phyloP scores from a whole-genome alignment of 2,888 invertebrate genomes.

The Criorhina ranunculi region DNA sequence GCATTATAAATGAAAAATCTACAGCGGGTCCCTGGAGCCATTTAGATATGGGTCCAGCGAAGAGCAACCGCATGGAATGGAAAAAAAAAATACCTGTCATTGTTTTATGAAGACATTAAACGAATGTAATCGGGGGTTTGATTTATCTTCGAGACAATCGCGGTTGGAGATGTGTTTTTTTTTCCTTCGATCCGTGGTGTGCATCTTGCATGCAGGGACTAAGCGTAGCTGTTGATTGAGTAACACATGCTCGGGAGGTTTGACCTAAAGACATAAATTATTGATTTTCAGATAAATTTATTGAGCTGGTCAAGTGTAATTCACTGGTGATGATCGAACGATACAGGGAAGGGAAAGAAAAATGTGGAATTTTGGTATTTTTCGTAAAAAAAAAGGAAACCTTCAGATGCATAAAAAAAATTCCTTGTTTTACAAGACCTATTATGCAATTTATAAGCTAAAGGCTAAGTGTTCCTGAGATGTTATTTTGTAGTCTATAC shows the following conservation, averaged over 20 bases:
- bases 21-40: slow-evolving; percentile 51
- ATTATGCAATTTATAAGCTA: no score
- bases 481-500: no score
- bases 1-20: slow-evolving; percentile 70
- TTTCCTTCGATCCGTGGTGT: slow-evolving; percentile 23
- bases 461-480: no score
- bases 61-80: slow-evolving; percentile 39
- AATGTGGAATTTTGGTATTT: slow-evolving; percentile 36
- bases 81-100: slow-evolving; percentile 72
- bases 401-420: no score
- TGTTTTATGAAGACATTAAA: slow-evolving; percentile 77
- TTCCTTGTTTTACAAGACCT: no score
- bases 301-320: slow-evolving; percentile 71
- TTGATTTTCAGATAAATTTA: slow-evolving; percentile 72
- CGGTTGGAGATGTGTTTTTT: slow-evolving; percentile 69
- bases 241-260: slow-evolving; percentile 75
- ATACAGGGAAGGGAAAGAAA: slow-evolving; percentile 12
- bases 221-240: slow-evolving; percentile 68
- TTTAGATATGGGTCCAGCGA: slow-evolving; percentile 57
- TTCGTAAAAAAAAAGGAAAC: neutral
- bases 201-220: slow-evolving; percentile 29
- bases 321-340: slow-evolving; percentile 44
- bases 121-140: slow-evolving; percentile 74
- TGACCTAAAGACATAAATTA: slow-evolving; percentile 75
- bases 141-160: slow-evolving; percentile 68